phyloP scores from a whole-genome alignment of 2,797 vertebrate species.

The Molossus molossus region DNA sequence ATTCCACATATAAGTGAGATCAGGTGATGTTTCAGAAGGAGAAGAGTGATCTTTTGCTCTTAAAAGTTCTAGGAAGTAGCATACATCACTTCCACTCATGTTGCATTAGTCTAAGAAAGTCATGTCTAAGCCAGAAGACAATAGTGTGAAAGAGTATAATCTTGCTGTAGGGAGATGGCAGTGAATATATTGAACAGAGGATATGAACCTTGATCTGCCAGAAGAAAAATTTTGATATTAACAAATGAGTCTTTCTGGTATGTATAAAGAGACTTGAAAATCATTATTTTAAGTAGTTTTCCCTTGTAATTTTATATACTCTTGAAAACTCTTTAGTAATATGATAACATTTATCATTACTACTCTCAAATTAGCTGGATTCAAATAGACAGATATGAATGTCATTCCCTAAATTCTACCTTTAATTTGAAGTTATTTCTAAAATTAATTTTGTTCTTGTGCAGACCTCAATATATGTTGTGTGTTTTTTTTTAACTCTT shows the following conservation, averaged over 20 bases:
- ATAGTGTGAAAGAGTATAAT: background rate
- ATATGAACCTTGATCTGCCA: background rate
- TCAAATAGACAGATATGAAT: background rate
- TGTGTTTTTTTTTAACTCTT: slow-evolving; percentile 21
- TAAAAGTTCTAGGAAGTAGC: slow-evolving; percentile 33
- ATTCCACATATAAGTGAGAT: too few species aligned
- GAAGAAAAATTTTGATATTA: slow-evolving; percentile 24
- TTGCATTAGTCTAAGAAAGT: background rate
- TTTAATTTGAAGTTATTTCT: background rate
- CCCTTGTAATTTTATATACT: slow-evolving; percentile 2
- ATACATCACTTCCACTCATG: background rate
- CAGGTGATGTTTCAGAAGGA: background rate
- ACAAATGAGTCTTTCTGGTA: background rate
- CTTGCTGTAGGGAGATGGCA: background rate
- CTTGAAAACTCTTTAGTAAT: slow-evolving; percentile 37
- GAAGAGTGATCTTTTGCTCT: slow-evolving; percentile 24
- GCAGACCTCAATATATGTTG: background rate
- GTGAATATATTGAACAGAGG: slow-evolving; percentile 42
- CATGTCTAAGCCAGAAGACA: background rate
- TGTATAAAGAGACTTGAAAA: background rate
- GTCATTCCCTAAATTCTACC: background rate
- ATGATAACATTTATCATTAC: background rate
- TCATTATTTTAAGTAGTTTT: slow-evolving; percentile 8
- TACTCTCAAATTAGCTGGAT: slow-evolving; percentile 26
- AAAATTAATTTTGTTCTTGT: background rate